A percentile compares a stretch with the other conserved stretches of the same genome.
Conservation (phyloP, 2,888 invertebrate species). For the Agrilus cyanescens region DNA sequence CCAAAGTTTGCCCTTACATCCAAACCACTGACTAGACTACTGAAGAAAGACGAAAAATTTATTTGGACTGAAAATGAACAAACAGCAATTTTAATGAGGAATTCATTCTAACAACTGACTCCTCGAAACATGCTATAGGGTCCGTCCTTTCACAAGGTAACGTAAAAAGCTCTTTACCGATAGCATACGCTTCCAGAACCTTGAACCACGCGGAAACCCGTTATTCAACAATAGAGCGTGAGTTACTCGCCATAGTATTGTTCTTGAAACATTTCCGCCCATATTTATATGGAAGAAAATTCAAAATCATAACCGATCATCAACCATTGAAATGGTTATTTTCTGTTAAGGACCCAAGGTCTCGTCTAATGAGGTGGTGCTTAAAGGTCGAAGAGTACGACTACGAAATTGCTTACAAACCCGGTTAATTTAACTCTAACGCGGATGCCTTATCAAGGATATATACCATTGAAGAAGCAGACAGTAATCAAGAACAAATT, state of each 20-base stretch:
- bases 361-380: background rate
- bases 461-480: no score
- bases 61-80: constrained; percentile 7
- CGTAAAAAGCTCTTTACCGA: constrained; percentile 12
- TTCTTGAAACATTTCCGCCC: constrained; percentile 14
- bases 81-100: constrained; percentile 15
- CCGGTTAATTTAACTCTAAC: constrained; percentile 7
- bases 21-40: constrained; percentile 13
- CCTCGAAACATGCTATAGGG: constrained; percentile 14
- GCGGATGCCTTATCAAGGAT: constrained; percentile 8
- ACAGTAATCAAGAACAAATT: no score
- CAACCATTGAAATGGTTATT: constrained; percentile 11
- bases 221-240: constrained; percentile 16
- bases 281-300: constrained; percentile 11
- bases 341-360: no score
- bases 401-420: constrained; percentile 8
- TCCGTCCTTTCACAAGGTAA: constrained; percentile 16
- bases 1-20: background rate
- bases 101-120: constrained; percentile 18
- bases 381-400: background rate
- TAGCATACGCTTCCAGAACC: constrained; percentile 14
- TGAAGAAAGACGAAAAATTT: constrained; percentile 12
- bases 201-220: constrained; percentile 9
- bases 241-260: constrained; percentile 16
- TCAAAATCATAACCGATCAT: constrained; percentile 12